Conservation (phyloP, 2,888 invertebrate species). For the Stratiomys singularior region DNA sequence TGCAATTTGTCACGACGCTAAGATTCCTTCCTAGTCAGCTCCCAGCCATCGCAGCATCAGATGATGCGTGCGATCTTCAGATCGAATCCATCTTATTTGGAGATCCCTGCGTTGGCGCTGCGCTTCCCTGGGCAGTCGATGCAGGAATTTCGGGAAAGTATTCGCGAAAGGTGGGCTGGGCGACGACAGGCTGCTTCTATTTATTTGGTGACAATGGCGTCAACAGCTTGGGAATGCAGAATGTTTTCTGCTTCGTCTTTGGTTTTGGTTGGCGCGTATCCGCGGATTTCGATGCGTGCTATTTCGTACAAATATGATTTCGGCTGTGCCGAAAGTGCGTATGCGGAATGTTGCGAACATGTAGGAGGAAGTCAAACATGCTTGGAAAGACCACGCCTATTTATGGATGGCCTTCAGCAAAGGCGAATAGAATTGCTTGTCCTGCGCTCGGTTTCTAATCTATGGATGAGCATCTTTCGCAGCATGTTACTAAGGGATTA, state of each 20-base stretch:
- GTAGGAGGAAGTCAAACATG: not conserved
- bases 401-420: not conserved
- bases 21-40: not conserved
- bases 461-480: too few species aligned
- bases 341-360: not conserved
- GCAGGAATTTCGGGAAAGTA: constrained; percentile 1
- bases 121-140: not conserved
- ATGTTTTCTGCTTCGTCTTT: too few species aligned
- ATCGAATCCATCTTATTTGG: not conserved
- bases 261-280: constrained; percentile 3
- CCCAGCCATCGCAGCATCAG: not conserved
- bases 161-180: constrained; percentile 29
- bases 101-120: not conserved
- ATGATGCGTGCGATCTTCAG: not conserved
- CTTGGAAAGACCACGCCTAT: not conserved
- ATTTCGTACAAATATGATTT: not conserved
- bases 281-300: not conserved
- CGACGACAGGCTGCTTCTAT: not conserved
- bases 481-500: too few species aligned
- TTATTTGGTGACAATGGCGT: constrained; percentile 13
- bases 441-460: too few species aligned
- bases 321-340: not conserved
- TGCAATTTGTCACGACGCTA: not conserved
- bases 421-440: too few species aligned
- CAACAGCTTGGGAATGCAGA: constrained; percentile 18